Evolutionary conservation across 1,140 invertebrate species (phyloP).

Genomic region (Microvelia longipes): DNA sequence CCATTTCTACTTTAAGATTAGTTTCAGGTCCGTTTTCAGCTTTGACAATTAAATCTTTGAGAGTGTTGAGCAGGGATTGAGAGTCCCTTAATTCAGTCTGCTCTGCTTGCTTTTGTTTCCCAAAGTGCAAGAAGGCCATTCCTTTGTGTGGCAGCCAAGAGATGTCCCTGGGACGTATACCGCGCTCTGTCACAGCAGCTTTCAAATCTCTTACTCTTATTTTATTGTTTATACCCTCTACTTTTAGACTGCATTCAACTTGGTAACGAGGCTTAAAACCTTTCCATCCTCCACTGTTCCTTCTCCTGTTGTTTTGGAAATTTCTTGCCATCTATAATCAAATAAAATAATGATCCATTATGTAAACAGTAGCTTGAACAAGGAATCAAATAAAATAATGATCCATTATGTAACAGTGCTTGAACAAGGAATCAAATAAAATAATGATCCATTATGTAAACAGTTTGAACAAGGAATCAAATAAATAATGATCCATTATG

Average conservation of each 20-base stretch:
- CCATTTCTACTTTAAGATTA: neutral
- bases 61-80: neutral
- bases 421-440: too few species aligned
- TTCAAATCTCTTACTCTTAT: slow-evolving; percentile 47
- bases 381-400: too few species aligned
- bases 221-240: slow-evolving; percentile 40
- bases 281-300: neutral
- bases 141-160: slow-evolving; percentile 47
- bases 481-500: too few species aligned
- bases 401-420: too few species aligned
- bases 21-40: neutral
- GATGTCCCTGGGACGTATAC: slow-evolving; percentile 46
- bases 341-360: too few species aligned
- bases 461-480: too few species aligned
- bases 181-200: slow-evolving; percentile 41
- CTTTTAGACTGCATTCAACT: slow-evolving; percentile 39
- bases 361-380: too few species aligned
- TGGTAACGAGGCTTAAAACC: slow-evolving; percentile 7
- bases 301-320: neutral
- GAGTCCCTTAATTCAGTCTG: neutral
- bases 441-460: too few species aligned
- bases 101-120: slow-evolving; percentile 27
- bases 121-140: slow-evolving; percentile 48
- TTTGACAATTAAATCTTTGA: neutral
- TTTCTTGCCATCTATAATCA: neutral